Evolutionary conservation across 2,888 invertebrate genomes (phyloP), one percentile per base, ranked within the genome.

Genomic region (Pachymerium ferrugineum): DNA sequence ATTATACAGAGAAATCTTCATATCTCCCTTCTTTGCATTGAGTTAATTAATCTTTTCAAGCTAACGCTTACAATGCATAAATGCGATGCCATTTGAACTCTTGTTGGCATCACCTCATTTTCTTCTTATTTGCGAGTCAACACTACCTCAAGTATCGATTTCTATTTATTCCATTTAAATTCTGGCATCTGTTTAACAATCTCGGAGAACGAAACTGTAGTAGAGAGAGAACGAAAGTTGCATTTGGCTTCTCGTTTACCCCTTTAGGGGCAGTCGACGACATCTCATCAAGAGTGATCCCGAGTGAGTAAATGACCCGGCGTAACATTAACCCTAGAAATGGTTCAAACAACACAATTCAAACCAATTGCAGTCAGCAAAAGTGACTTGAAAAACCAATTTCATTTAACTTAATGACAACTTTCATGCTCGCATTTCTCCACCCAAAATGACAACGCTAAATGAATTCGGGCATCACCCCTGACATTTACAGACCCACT

Each of bases 281-380:
- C 62, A 28, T 62, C 62, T 28, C 62, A 62, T 62, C 28, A 62
- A 22, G 28, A 62, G 28, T 62, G 62, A 62, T 62, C 62, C 62
- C 62, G 62, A 62, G 62, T 62, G 62, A n/a, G 62, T 62, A 62
- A 62, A 62, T 62, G 62, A 62, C 28, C 62, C 62, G 28, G 28
- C n/a, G 62, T 62, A 62, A 62, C 62, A 62, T 62, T 62, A 62
- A 62, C 62, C 62, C 28, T 62, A 62, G 62, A 62, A 62, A 62
- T 62, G 62, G 62, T 62, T 62, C 62, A 62, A 62, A 62, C 62
- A 62, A 62, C 62, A 62, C 62, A 62, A 62, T 62, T 62, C 62
- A 62, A 62, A 62, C 28, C 62, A 62, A 62, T 62, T 62, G 62
- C 62, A 62, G 62, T 62, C 25, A 62, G 62, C 62, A 62, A 62